Percentiles rank a stretch among this genome's conserved stretches.
Evolutionary conservation across 2,113 vertebrate species (phyloP).

Genomic region (Phyllopteryx taeniolatus): DNA sequence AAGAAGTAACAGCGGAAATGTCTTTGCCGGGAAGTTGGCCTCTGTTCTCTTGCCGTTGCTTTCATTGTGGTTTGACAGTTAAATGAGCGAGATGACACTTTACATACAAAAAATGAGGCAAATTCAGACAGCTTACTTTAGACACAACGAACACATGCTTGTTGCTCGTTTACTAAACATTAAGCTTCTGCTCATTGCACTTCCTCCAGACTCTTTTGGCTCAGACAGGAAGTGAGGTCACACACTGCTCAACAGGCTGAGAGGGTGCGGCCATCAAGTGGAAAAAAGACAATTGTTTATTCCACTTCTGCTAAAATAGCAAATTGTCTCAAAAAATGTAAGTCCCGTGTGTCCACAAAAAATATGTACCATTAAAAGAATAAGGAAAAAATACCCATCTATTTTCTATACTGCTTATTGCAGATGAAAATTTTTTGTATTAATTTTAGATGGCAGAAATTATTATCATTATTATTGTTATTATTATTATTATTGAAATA

Average conservation of each 20-base stretch:
- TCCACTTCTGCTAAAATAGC: too few relatives aligned
- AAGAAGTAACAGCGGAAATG: too few relatives aligned
- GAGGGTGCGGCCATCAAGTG: not conserved
- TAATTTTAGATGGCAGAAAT: too few relatives aligned
- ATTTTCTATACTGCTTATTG: too few relatives aligned
- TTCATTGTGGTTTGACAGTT: slow-evolving; percentile 21
- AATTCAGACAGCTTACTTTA: not conserved
- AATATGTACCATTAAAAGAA: not conserved
- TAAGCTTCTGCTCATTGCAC: not conserved
- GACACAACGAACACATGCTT: not conserved
- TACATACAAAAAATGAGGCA: not conserved
- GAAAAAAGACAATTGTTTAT: not conserved
- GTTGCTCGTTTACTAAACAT: not conserved
- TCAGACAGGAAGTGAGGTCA: slow-evolving; percentile 54
- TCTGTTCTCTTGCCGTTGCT: not conserved
- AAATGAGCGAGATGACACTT: not conserved
- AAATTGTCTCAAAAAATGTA: not conserved
- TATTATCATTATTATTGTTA: too few relatives aligned
- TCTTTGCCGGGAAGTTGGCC: not conserved
- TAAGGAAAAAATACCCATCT: too few relatives aligned
- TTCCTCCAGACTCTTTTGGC: not conserved
- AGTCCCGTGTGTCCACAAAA: not conserved
- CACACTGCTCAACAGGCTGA: not conserved
- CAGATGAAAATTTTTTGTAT: too few relatives aligned
- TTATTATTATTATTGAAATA: too few relatives aligned